Evolutionary conservation across 2,113 vertebrate species (phyloP), one percentile per base, ranked within the genome.

Genomic region (Ptychochromis oligacanthus): DNA sequence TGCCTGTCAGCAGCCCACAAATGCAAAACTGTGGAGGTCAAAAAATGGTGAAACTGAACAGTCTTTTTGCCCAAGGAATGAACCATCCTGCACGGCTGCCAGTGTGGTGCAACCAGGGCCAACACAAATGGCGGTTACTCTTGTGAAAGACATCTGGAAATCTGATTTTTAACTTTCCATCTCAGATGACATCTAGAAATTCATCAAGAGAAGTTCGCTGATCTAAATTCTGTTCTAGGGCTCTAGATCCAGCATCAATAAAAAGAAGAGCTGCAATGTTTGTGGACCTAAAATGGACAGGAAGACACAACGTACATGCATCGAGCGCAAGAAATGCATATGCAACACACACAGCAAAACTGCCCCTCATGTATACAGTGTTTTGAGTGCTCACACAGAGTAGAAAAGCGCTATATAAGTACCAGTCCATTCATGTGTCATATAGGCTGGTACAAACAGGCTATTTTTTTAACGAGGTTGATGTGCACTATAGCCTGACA

Each of bases 201-300:
- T 65, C 31, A 34, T 65, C 61, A 64, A 34, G 22, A 64, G 61
- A 64, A 40, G 36, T 64, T 64, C 36, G 7, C 36, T 64, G 36
- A 64, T 64, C 36, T 40, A n/a, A n/a, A n/a, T n/a, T n/a, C n/a
- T n/a, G 38, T 34, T 64, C 22, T 64, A 64, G 61, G 61, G 61
- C 40, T 34, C 34, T 64, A 64, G 61, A 64, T 40, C 61, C 34
- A 64, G 36, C 40, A 64, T 40, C 36, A 64, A 40, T 2, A 5
- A 64, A 64, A 64, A 64, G 12, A 64, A 64, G 36, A 64, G 61
- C 20, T 43, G 38, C 40, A 43, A 24, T 65, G 36, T 65, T 13
- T 65, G 40, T 64, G 36, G 12, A 64, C 22, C 31, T 11, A 0
- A 38, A 64, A 14, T 22, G 38, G n/a, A 38, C 34, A 0, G 31